Evolutionary conservation across 2,113 vertebrate genomes (phyloP).

Genomic region (Pelecanoides urinatrix): DNA sequence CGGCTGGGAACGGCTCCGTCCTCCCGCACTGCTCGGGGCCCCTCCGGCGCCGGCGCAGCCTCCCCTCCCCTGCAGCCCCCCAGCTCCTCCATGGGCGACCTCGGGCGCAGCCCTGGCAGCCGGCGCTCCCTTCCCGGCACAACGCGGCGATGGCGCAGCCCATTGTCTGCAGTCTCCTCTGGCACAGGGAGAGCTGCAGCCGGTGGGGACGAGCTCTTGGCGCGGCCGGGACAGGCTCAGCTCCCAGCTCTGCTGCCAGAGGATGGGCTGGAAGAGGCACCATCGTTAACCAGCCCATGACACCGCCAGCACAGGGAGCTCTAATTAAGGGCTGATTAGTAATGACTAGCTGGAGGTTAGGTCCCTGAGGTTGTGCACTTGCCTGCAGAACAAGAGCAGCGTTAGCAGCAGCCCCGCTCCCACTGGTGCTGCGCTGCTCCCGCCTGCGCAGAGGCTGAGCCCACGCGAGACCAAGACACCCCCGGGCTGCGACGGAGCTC

Average conservation of each 20-base stretch:
- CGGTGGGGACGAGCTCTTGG: background rate
- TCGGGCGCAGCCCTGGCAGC: background rate
- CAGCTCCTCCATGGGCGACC: background rate
- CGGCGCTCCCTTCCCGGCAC: background rate
- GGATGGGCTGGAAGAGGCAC: background rate
- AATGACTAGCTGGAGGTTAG: background rate
- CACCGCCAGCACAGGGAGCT: background rate
- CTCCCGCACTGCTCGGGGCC: background rate
- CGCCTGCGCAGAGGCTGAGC: accelerated
- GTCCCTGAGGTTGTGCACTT: background rate
- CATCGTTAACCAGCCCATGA: background rate
- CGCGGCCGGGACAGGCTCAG: too few species aligned
- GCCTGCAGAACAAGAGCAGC: background rate
- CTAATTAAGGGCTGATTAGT: background rate
- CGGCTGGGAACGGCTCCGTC: background rate
- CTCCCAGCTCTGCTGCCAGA: background rate
- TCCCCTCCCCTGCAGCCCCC: background rate
- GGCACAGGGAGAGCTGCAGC: background rate
- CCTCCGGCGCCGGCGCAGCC: background rate
- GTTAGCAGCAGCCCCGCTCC: background rate
- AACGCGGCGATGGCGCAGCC: accelerated
- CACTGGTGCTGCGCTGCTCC: background rate
- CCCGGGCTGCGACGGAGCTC: accelerated
- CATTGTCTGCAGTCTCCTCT: background rate
- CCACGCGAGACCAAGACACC: background rate